Evolutionary conservation across 1,140 invertebrate genomes (phyloP).

Genomic region (Adoxophyes honmai): DNA sequence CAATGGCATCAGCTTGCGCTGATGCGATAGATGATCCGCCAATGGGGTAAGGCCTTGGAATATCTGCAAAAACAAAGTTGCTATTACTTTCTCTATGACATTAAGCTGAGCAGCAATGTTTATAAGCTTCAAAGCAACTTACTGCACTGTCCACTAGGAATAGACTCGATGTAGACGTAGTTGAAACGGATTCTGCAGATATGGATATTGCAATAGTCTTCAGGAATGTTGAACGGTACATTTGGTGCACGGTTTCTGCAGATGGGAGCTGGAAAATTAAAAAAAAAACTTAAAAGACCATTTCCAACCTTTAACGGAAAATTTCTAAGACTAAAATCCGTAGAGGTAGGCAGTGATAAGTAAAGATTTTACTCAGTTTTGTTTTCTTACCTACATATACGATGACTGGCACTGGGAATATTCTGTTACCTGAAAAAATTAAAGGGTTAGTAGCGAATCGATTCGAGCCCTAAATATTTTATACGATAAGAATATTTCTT

Average conservation of each 20-base stretch:
- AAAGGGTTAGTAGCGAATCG: neutral
- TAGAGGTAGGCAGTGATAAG: no score
- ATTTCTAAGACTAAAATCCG: no score
- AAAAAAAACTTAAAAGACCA: no score
- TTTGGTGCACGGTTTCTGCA: slow-evolving; percentile 41
- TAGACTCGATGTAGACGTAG: slow-evolving; percentile 46
- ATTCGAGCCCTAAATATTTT: neutral
- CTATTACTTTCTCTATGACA: no score
- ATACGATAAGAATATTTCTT: slow-evolving; percentile 21
- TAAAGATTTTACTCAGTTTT: no score
- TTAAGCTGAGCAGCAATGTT: no score
- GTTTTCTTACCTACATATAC: slow-evolving; percentile 47
- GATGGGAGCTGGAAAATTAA: slow-evolving; percentile 42
- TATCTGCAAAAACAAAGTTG: no score
- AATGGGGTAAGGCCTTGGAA: no score
- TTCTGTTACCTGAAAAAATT: slow-evolving; percentile 37
- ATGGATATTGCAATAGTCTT: slow-evolving; percentile 32
- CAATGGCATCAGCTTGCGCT: slow-evolving; percentile 5
- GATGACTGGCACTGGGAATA: slow-evolving; percentile 41
- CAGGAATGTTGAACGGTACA: slow-evolving; percentile 38
- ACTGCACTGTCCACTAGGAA: slow-evolving; percentile 22
- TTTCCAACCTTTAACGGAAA: no score
- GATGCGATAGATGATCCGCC: no score
- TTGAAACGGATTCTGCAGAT: slow-evolving; percentile 56
- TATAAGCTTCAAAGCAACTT: neutral